Evolutionary conservation across 2,797 vertebrate genomes (phyloP).

Genomic region (Trachurus trachurus): DNA sequence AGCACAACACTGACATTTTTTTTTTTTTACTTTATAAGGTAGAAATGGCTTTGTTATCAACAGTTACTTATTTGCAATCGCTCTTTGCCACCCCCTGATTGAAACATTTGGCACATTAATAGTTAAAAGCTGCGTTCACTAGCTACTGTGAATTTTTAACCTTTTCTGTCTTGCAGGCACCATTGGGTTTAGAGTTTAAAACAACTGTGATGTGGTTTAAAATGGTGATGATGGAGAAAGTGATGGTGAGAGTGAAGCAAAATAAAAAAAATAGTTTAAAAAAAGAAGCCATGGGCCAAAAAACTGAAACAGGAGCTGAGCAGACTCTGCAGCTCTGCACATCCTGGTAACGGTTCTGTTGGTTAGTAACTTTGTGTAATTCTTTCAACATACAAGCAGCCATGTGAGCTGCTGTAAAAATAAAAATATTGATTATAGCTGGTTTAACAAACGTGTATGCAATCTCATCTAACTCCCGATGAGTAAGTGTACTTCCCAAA

Average conservation of each 20-base stretch:
- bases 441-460: conserved; percentile 2
- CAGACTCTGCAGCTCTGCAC: not conserved
- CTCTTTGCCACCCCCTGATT: not conserved
- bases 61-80: not conserved
- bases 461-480: not conserved
- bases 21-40: too few relatives aligned
- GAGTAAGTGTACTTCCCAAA: not conserved
- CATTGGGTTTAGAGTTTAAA: not conserved
- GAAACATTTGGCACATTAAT: not conserved
- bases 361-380: not conserved
- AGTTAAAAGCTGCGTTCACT: not conserved
- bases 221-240: not conserved
- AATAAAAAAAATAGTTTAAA: not conserved
- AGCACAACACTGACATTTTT: conserved; percentile 1
- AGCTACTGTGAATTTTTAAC: not conserved
- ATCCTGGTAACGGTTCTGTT: not conserved
- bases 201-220: not conserved
- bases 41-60: not conserved
- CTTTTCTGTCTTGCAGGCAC: not conserved
- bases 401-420: not conserved
- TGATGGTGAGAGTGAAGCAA: not conserved
- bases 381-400: not conserved
- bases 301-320: conserved; percentile 12
- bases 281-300: not conserved
- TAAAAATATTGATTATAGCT: not conserved